Base-by-base conservation (phyloP, 2,888 invertebrate species). In the Drosophila siamana region DNA sequence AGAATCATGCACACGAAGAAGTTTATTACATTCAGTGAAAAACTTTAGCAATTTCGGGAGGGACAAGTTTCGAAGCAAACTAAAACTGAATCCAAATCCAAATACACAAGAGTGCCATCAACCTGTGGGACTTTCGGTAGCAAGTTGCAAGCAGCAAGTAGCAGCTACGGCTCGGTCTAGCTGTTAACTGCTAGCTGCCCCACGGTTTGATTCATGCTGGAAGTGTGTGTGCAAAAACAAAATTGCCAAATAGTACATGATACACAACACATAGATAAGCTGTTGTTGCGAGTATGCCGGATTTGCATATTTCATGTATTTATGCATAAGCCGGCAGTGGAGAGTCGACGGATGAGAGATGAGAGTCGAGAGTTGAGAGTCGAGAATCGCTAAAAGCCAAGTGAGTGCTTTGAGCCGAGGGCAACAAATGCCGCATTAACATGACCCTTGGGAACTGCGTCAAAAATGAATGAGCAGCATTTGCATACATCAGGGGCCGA, bases 251-350 rank as follows among this genome's bases (percentile, higher is more conserved):
- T 63, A 26, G 38, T 50, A 51, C 41, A 74, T 44, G 28, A 71
- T 40, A 63, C 50, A 63, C 43, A 43, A 36, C 30, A 26, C 30
- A 46, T 9, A 36, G 24, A 55, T 46, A 59, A 44, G 19, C 54
- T 33, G 28, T n/a, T 33, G 16, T 41, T n/a, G 41, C 36, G 43
- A 55, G 46, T 68, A 50, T 41, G 28, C 16, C 36, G 51, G 50
- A 88, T 88, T 86, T 88, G 71, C 78, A 88, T 88, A 88, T 72
- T 78, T 71, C 61, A 78, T 80, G 47, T 75, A 70, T 77, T 57
- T 70, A 84, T 80, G 87, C 68, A 84, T 59, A 69, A 83, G 56
- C 60, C 54, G 60, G 44, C 33, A 38, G 13, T 5, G 33, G 33
- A n/a, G 55, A 60, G 57, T 7, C 33, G 61, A 38, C 24, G 5